Conservation (phyloP, 2,113 vertebrate species). For the Chunga burmeisteri region DNA sequence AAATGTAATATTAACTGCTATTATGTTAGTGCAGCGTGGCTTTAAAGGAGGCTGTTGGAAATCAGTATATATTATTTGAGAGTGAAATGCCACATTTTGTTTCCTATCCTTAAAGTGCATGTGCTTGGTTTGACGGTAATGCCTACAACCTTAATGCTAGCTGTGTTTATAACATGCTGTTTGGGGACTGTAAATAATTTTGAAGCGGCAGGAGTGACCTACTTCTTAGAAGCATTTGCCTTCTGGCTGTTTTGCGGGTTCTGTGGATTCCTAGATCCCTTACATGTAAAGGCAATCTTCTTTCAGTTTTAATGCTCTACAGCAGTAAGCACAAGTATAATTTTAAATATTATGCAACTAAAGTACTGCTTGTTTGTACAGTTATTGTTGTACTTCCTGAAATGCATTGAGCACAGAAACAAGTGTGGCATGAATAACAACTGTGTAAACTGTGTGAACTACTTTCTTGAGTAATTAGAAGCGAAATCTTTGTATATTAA, state of each 20-base stretch:
- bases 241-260: conserved; percentile 29
- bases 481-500: not conserved
- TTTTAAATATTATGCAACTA: not conserved
- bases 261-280: conserved; percentile 3
- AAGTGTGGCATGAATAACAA: not conserved
- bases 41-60: not conserved
- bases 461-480: not conserved
- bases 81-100: not conserved
- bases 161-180: not conserved
- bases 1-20: fast-evolving
- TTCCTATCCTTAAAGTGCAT: not conserved
- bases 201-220: conserved; percentile 65
- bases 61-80: fast-evolving
- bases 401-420: not conserved
- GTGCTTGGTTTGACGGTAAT: not conserved
- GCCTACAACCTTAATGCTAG: not conserved
- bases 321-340: not conserved
- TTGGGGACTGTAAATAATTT: conserved; percentile 42
- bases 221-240: conserved; percentile 65
- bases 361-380: not conserved
- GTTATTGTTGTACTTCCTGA: not conserved
- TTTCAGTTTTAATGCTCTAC: not conserved
- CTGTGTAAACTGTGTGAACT: not conserved
- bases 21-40: not conserved
- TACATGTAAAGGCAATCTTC: not conserved